Conservation (phyloP, 2,113 vertebrate genomes). For the Hucho hucho region DNA sequence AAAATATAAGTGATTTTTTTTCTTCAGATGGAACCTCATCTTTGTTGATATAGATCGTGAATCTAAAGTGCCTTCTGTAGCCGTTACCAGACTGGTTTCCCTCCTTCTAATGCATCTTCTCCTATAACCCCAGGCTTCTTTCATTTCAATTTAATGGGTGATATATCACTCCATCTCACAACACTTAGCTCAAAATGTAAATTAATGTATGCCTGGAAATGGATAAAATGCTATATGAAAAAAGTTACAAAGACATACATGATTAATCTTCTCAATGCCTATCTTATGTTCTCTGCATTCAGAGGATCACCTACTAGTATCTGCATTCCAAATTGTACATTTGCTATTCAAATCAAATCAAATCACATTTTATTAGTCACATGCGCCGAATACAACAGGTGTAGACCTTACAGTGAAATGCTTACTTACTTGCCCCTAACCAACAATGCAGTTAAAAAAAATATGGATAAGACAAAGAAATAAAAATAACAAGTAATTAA, state of each 20-base stretch:
- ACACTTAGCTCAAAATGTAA: neutral
- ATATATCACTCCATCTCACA: conserved; percentile 17
- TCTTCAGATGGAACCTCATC: neutral
- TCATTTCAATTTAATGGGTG: conserved; percentile 3
- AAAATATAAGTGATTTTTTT: neutral
- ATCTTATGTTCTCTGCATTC: neutral
- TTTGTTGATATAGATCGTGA: neutral
- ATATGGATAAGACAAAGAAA: no score
- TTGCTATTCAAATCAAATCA: neutral
- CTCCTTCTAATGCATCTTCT: neutral
- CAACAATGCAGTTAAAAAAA: no score
- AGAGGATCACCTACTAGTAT: neutral
- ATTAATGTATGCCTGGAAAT: neutral
- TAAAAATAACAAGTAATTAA: no score
- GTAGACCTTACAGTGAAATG: no score
- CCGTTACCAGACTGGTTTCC: neutral
- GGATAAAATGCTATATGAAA: neutral
- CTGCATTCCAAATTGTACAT: neutral
- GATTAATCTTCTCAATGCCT: neutral
- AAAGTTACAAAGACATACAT: no score
- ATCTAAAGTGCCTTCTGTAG: neutral
- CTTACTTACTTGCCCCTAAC: no score
- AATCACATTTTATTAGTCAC: no score
- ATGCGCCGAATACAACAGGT: no score
- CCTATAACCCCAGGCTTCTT: neutral